Percentiles rank a stretch among this genome's conserved stretches.
Conservation (phyloP, 2,888 invertebrate species). For the Drosophila limbata region DNA sequence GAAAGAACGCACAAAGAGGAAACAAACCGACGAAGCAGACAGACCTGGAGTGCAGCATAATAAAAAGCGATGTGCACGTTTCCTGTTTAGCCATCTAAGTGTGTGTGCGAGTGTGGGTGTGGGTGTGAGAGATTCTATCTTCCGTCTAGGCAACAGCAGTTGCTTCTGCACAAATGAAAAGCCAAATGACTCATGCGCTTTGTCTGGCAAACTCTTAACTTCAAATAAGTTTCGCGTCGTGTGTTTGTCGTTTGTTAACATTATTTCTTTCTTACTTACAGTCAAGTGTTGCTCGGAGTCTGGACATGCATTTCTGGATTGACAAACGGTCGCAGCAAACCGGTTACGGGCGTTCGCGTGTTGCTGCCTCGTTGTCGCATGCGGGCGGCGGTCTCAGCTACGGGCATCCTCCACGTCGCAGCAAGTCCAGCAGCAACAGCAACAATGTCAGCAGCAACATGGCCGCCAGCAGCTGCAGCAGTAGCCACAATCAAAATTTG, state of each 20-base stretch:
- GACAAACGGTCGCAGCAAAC: slow-evolving; percentile 92
- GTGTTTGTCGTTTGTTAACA: slow-evolving; percentile 37
- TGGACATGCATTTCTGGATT: slow-evolving; percentile 94
- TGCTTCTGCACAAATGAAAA: slow-evolving; percentile 38
- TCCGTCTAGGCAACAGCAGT: slow-evolving; percentile 69
- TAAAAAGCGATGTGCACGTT: slow-evolving; percentile 75
- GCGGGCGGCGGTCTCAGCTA: slow-evolving; percentile 86
- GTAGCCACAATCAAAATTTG: slow-evolving; percentile 44
- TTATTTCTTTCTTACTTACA: slow-evolving; percentile 37
- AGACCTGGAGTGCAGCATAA: slow-evolving; percentile 64
- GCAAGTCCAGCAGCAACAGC: slow-evolving; percentile 82
- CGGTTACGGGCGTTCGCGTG: slow-evolving; percentile 90
- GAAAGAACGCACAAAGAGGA: slow-evolving; percentile 74
- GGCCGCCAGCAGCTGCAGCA: slow-evolving; percentile 27
- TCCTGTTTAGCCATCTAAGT: slow-evolving; percentile 58
- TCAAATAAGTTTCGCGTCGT: slow-evolving; percentile 61
- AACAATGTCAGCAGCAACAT: slow-evolving; percentile 42
- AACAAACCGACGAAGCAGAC: slow-evolving; percentile 44
- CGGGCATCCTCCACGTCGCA: slow-evolving; percentile 86
- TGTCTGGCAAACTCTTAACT: slow-evolving; percentile 58
- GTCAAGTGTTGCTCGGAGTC: slow-evolving; percentile 42
- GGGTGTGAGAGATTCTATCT: slow-evolving; percentile 47
- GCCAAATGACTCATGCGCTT: slow-evolving; percentile 73
- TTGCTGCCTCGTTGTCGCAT: slow-evolving; percentile 89
- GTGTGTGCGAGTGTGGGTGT: slow-evolving; percentile 2